These are phyloP conservation scores for Phymatocera aterrima DNA, from an alignment of 2,888 invertebrate species.

Conservation along the genomic window DNA sequence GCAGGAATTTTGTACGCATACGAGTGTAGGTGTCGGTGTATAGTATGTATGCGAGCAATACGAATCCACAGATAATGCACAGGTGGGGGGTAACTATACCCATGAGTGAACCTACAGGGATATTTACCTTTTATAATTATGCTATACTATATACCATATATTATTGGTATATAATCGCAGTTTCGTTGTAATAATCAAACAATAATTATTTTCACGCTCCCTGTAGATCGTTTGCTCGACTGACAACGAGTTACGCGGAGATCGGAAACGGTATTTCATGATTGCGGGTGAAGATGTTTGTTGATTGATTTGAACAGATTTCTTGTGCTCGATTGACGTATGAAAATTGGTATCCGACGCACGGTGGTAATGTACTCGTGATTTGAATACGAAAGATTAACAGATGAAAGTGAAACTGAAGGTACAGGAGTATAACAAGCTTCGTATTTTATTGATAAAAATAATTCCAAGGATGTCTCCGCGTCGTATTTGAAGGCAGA, in stretches of 20 bases:
- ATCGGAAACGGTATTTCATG: too few species aligned
- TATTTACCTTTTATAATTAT: not conserved
- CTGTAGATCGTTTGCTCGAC: not conserved
- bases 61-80: not conserved
- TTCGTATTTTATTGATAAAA: not conserved
- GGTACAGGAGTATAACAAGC: not conserved
- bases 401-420: not conserved
- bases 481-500: not conserved
- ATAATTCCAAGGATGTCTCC: not conserved
- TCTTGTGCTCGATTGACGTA: too few species aligned
- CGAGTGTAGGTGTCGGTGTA: not conserved
- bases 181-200: not conserved
- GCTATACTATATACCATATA: too few species aligned
- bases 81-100: too few species aligned
- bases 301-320: too few species aligned
- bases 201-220: not conserved
- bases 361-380: too few species aligned
- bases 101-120: not conserved
- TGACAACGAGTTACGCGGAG: too few species aligned
- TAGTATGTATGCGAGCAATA: not conserved
- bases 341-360: too few species aligned
- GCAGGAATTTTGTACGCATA: not conserved
- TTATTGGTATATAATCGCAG: not conserved
- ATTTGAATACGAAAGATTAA: not conserved
- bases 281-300: too few species aligned